phyloP scores from a whole-genome alignment of 2,113 vertebrate genomes.

The Arenaria interpres region DNA sequence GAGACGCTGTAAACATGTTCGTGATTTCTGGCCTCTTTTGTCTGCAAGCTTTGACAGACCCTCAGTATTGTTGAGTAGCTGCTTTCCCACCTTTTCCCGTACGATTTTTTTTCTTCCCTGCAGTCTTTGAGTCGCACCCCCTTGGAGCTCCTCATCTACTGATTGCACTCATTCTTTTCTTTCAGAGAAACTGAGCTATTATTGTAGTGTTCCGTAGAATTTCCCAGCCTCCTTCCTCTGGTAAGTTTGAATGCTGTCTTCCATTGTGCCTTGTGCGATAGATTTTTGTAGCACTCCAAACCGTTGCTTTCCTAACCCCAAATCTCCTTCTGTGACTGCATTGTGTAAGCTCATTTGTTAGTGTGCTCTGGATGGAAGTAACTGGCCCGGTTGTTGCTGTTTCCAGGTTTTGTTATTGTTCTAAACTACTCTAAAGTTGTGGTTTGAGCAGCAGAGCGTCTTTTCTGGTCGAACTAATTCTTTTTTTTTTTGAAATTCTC shows the following conservation, averaged over 20 bases:
- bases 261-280: neutral
- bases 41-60: neutral
- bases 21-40: neutral
- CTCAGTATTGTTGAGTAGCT: neutral
- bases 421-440: neutral
- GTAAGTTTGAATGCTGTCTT: neutral
- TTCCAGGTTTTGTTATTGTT: neutral
- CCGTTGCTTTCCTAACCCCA: neutral
- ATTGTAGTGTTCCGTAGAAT: slow-evolving; percentile 11
- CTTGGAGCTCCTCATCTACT: neutral
- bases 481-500: neutral
- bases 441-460: neutral
- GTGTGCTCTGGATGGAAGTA: neutral
- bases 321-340: neutral
- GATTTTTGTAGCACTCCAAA: neutral
- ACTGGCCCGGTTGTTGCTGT: neutral
- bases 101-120: neutral
- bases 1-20: neutral
- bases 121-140: neutral
- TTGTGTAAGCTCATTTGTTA: neutral
- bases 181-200: slow-evolving; percentile 43
- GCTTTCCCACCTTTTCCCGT: neutral
- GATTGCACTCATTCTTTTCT: slow-evolving; percentile 35
- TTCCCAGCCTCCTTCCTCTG: slow-evolving; percentile 28
- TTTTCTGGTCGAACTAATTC: neutral